These are phyloP conservation scores for Anas platyrhynchos DNA, from an alignment of 2,113 vertebrate genomes.

Conservation along the genomic window DNA sequence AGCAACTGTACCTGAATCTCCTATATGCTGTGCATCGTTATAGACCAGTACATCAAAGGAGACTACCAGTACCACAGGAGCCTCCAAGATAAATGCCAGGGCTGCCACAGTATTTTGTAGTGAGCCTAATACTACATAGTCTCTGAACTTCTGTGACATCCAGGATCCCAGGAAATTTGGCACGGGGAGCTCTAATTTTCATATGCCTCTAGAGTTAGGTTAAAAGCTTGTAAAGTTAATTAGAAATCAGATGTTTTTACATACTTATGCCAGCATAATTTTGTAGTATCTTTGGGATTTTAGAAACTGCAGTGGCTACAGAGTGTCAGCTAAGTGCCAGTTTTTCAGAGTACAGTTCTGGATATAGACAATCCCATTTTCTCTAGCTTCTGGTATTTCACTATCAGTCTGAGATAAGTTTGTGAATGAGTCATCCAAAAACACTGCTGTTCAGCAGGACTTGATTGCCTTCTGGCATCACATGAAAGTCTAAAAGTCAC, in stretches of 20 bases:
- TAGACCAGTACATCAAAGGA: not conserved
- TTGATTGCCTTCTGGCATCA: not conserved
- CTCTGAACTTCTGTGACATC: not conserved
- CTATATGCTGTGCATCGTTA: not conserved
- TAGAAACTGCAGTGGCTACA: not conserved
- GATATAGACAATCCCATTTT: not conserved
- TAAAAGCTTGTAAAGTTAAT: not conserved
- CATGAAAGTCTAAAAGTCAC: not conserved
- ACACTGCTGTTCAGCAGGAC: not conserved
- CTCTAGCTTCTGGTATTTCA: not conserved
- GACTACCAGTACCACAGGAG: rapidly evolving
- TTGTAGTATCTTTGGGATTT: not conserved
- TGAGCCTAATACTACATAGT: not conserved
- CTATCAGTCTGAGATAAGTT: not conserved
- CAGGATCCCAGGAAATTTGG: not conserved
- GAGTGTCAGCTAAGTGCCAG: not conserved
- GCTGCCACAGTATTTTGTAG: not conserved
- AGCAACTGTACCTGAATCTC: not conserved
- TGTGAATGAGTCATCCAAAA: not conserved
- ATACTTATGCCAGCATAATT: not conserved
- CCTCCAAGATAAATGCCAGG: not conserved
- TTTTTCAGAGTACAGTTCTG: not conserved
- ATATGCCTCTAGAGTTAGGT: not conserved
- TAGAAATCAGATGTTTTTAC: not conserved
- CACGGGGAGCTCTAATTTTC: not conserved